Conservation (phyloP, 2,888 invertebrate species). For the Drosophila melanosoma region DNA sequence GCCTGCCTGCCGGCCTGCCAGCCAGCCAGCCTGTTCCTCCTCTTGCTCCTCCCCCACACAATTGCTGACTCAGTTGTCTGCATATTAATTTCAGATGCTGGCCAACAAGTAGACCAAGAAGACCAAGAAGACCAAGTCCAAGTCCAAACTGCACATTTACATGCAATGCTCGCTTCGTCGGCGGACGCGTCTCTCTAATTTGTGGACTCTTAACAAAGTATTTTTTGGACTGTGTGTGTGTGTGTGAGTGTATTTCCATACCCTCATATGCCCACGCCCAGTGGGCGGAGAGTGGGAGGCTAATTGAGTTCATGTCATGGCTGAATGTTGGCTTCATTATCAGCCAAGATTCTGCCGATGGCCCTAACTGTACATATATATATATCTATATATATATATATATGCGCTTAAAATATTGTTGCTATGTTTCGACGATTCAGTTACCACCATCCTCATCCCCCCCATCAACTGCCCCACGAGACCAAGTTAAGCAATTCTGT, state of each 20-base stretch:
- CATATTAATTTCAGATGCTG: slow-evolving; percentile 76
- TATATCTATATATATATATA: not conserved
- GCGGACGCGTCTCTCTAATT: slow-evolving; percentile 70
- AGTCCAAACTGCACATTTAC: slow-evolving; percentile 73
- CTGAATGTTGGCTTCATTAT: slow-evolving; percentile 50
- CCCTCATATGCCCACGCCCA: slow-evolving; percentile 47
- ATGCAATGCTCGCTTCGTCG: slow-evolving; percentile 60
- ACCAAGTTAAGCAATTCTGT: slow-evolving; percentile 19
- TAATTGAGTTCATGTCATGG: slow-evolving; percentile 74
- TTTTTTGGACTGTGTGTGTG: slow-evolving; percentile 31
- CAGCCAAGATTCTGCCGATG: slow-evolving; percentile 49
- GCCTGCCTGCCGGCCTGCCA: slow-evolving; percentile 25
- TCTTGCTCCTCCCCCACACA: slow-evolving; percentile 13
- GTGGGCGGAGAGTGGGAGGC: slow-evolving; percentile 18
- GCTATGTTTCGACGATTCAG: slow-evolving; percentile 38
- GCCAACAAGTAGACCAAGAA: slow-evolving; percentile 24
- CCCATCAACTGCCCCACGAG: slow-evolving; percentile 2
- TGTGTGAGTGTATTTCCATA: slow-evolving; percentile 22
- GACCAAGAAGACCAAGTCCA: not conserved
- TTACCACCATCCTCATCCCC: not conserved
- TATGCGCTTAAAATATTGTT: slow-evolving; percentile 66
- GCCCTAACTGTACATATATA: slow-evolving; percentile 42
- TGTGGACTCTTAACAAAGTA: slow-evolving; percentile 69
- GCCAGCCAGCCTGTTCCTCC: slow-evolving; percentile 11
- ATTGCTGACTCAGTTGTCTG: slow-evolving; percentile 49